Evolutionary conservation across 2,888 invertebrate species (phyloP).

Genomic region (Glyphotaelius pellucidus): DNA sequence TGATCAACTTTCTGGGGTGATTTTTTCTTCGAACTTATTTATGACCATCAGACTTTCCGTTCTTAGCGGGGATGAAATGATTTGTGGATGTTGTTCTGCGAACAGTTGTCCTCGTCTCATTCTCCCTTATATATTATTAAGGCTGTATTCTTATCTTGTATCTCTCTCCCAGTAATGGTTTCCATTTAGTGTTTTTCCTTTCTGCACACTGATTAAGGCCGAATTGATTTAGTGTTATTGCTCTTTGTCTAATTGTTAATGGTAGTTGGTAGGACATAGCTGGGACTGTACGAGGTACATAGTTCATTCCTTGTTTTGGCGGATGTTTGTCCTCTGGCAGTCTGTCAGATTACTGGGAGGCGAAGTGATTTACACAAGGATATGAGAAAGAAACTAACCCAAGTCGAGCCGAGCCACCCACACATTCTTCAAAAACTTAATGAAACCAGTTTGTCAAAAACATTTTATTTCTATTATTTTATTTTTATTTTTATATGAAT

Average conservation of each 20-base stretch:
- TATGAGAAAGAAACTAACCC: constrained; percentile 53
- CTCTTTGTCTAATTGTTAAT: constrained; percentile 67
- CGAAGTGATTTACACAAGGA: constrained; percentile 57
- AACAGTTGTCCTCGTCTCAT: constrained; percentile 50
- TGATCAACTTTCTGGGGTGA: constrained; percentile 62
- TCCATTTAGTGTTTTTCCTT: constrained; percentile 62
- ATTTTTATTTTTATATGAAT: no score
- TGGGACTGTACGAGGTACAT: constrained; percentile 61
- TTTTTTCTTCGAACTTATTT: constrained; percentile 64
- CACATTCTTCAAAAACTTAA: neutral
- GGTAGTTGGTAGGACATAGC: constrained; percentile 46
- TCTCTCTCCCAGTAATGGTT: constrained; percentile 61
- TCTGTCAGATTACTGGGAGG: constrained; percentile 62
- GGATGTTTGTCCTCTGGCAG: constrained; percentile 61
- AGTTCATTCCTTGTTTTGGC: constrained; percentile 65
- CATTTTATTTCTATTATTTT: neutral
- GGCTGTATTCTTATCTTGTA: constrained; percentile 48
- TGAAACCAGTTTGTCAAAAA: neutral
- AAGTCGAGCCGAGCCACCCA: neutral
- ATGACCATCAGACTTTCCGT: constrained; percentile 65
- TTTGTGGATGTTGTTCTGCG: constrained; percentile 65
- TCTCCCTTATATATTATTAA: neutral
- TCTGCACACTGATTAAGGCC: constrained; percentile 65
- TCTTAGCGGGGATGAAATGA: constrained; percentile 64
- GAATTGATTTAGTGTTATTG: constrained; percentile 66